A percentile compares a stretch with the other conserved stretches of the same genome.
Evolutionary conservation across 2,113 vertebrate genomes (phyloP).

Genomic region (Phoxinus phoxinus): DNA sequence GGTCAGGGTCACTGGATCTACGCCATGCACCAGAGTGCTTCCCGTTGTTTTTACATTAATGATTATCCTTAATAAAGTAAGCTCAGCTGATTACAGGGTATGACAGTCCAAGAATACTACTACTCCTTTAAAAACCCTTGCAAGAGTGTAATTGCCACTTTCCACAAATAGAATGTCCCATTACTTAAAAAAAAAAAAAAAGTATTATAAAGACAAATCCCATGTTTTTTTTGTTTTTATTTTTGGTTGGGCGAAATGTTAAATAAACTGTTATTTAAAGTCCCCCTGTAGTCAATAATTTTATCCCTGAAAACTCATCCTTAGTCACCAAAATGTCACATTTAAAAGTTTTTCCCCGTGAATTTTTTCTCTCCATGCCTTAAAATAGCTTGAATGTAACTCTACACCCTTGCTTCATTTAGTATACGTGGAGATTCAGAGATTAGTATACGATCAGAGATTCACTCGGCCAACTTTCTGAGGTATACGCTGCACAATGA

Average conservation of each 20-base stretch:
- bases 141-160: conserved; percentile 3
- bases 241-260: neutral
- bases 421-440: too few relatives aligned
- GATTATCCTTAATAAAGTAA: conserved; percentile 56
- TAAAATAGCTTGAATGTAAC: too few relatives aligned
- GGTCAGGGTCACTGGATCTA: conserved; percentile 39
- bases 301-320: too few relatives aligned
- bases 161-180: conserved; percentile 6
- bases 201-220: neutral
- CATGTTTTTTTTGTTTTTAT: neutral
- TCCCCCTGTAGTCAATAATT: too few relatives aligned
- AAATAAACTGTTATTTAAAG: neutral
- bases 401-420: too few relatives aligned
- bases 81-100: conserved; percentile 49
- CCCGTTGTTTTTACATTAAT: conserved; percentile 55
- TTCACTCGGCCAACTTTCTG: too few relatives aligned
- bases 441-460: too few relatives aligned
- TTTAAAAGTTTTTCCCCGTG: too few relatives aligned
- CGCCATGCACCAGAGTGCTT: conserved; percentile 35
- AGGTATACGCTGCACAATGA: too few relatives aligned
- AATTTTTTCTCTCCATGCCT: too few relatives aligned
- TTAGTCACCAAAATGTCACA: too few relatives aligned
- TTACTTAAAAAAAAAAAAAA: neutral
- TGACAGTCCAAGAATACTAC: conserved; percentile 46
- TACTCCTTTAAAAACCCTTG: neutral